Conservation (phyloP, 2,113 vertebrate genomes). For the Gymnarchus niloticus region DNA sequence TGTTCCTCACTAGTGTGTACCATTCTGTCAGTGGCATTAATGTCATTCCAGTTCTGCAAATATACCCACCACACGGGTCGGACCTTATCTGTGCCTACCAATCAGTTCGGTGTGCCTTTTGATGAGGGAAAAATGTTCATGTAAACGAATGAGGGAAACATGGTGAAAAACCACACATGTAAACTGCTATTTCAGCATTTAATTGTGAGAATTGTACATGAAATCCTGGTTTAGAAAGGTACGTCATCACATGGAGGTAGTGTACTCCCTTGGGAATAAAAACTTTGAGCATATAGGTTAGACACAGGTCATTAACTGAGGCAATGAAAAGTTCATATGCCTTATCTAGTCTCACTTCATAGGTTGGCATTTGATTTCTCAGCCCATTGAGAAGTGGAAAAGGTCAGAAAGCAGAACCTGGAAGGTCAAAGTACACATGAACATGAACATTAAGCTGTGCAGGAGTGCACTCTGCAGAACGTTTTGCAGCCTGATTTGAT, state of each 20-base stretch:
- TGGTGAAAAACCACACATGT: neutral
- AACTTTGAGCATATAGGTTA: neutral
- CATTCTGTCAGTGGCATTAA: neutral
- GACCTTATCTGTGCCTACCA: neutral
- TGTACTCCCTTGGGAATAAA: neutral
- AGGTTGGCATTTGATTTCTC: neutral
- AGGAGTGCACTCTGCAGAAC: neutral
- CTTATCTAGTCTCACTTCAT: neutral
- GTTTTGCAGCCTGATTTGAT: neutral
- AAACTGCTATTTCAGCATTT: neutral
- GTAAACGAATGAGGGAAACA: slow-evolving; percentile 5
- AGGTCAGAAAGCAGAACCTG: neutral
- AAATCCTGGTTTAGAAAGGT: neutral
- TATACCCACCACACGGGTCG: neutral
- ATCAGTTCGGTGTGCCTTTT: neutral
- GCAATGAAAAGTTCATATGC: neutral
- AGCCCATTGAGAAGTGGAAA: neutral
- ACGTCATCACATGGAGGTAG: neutral
- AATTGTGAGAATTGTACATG: neutral
- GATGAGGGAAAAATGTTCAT: neutral
- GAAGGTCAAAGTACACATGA: neutral
- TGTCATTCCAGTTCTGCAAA: neutral
- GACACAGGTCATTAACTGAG: neutral
- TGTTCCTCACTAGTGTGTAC: neutral
- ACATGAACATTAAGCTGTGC: neutral